Conservation (phyloP, 2,113 vertebrate genomes). For the Pterocles orientalis region DNA sequence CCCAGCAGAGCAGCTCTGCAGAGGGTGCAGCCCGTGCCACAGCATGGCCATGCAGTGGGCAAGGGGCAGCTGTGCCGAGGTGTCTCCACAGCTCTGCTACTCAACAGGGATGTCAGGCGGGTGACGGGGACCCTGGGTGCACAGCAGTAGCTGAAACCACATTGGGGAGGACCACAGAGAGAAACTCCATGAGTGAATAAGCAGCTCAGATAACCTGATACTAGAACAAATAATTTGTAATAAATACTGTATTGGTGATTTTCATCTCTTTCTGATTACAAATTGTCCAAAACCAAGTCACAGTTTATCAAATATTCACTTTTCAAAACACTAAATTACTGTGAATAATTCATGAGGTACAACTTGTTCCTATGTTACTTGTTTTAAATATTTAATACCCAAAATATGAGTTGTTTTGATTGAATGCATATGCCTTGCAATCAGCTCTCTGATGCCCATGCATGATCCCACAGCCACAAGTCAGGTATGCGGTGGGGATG, state of each 20-base stretch:
- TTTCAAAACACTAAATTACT: background rate
- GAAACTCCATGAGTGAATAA: background rate
- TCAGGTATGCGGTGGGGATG: background rate
- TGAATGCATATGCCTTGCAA: background rate
- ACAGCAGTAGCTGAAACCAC: rapidly evolving
- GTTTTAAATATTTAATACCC: background rate
- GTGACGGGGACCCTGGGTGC: rapidly evolving
- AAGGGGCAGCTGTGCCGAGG: rapidly evolving
- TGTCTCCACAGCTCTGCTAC: rapidly evolving
- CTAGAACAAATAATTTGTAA: background rate
- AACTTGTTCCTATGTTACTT: background rate
- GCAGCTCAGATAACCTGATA: background rate
- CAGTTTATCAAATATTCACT: background rate
- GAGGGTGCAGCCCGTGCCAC: background rate
- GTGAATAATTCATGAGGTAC: background rate
- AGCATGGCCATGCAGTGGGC: rapidly evolving
- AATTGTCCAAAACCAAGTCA: background rate
- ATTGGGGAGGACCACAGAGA: rapidly evolving
- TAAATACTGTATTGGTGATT: background rate
- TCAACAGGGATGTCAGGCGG: rapidly evolving
- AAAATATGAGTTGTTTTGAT: background rate
- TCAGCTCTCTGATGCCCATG: rapidly evolving
- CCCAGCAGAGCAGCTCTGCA: rapidly evolving
- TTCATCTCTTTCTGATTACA: background rate
- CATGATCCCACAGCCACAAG: rapidly evolving